These are phyloP conservation scores for Papilio helenus DNA, from an alignment of 1,140 invertebrate genomes.

Conservation along the genomic window DNA sequence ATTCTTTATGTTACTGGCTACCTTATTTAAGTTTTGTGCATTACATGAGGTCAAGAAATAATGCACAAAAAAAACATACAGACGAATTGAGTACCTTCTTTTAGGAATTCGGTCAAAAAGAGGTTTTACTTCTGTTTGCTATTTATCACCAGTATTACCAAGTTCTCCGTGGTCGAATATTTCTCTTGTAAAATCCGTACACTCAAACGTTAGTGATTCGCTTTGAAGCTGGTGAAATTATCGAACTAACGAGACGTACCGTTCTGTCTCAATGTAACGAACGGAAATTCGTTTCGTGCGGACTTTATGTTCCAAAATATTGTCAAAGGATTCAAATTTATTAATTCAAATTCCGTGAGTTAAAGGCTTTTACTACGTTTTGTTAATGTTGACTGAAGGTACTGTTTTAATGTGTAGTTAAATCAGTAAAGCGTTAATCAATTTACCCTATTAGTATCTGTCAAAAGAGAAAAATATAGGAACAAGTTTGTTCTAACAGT, in stretches of 20 bases:
- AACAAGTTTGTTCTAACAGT: not conserved
- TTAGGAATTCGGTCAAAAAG: too few relatives aligned
- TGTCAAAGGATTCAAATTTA: not conserved
- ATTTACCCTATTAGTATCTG: not conserved
- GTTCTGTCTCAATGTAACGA: not conserved
- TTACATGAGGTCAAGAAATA: not conserved
- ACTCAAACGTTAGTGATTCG: conserved; percentile 4
- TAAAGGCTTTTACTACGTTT: not conserved
- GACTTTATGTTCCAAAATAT: conserved; percentile 6
- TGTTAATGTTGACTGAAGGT: not conserved
- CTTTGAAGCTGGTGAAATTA: conserved; percentile 17
- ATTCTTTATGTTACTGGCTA: not conserved
- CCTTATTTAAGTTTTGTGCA: not conserved
- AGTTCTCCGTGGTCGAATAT: not conserved
- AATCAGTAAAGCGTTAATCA: not conserved
- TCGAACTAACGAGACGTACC: not conserved
- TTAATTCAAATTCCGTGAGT: not conserved
- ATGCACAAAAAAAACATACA: not conserved
- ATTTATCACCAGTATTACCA: not conserved
- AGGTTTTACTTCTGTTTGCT: not conserved
- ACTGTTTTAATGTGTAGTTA: not conserved
- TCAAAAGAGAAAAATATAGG: not conserved
- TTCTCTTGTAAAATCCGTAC: not conserved
- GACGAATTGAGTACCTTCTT: too few relatives aligned
- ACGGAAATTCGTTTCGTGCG: not conserved